phyloP scores from a whole-genome alignment of 2,113 vertebrate genomes.

The Labeo catla region DNA sequence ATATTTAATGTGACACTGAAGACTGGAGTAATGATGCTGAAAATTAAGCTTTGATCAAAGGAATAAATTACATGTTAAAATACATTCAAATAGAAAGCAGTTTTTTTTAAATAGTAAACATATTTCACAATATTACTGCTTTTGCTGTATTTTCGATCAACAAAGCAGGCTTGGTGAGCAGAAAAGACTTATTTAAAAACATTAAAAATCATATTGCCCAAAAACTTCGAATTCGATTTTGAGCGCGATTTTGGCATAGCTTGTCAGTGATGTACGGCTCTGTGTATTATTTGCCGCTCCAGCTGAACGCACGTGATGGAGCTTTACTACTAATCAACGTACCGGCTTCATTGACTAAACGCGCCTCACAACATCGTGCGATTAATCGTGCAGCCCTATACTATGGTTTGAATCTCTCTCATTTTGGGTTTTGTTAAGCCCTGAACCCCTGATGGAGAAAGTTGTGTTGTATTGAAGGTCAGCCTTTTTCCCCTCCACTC shows the following conservation, averaged over 20 bases:
- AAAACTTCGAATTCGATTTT: no score
- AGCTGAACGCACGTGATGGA: no score
- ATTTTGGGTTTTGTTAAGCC: background rate
- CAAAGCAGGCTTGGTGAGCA: background rate
- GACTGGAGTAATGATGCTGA: background rate
- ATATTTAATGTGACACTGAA: background rate
- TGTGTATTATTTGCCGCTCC: no score
- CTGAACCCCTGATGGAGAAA: background rate
- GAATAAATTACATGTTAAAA: background rate
- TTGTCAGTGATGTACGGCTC: no score
- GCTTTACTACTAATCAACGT: no score
- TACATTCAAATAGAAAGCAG: background rate
- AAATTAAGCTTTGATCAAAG: background rate
- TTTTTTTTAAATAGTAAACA: background rate
- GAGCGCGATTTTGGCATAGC: no score
- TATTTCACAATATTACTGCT: background rate
- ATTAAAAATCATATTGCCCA: no score
- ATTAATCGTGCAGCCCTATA: no score
- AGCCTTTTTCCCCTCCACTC: no score
- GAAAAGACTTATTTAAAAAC: background rate
- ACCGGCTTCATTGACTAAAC: no score
- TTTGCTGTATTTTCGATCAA: background rate
- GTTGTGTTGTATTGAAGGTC: background rate
- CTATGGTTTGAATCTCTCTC: background rate
- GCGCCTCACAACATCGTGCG: no score